Base-by-base conservation (phyloP, 2,113 vertebrate species). In the Mellivora capensis region DNA sequence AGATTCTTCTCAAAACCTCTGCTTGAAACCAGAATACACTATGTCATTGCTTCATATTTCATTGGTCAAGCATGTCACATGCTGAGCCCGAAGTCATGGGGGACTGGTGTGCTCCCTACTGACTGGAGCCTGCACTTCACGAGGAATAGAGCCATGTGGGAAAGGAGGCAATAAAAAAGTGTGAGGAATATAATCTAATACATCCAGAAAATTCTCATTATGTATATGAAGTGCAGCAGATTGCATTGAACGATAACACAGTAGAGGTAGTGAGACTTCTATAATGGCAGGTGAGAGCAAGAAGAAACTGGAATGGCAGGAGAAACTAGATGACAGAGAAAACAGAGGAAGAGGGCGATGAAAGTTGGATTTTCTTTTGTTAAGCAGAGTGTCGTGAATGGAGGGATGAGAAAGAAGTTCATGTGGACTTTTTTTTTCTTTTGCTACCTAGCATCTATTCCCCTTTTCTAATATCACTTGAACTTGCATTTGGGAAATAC, bases 51-150 rank as follows among this genome's bases (percentile, higher is more conserved):
- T 80, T 84, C 54, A 37, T 34, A 83, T n/a, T 11, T 54, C 29
- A 31, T 4, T 77, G 42, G 18, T 27, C 25, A 76, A 67, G 10
- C 47, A 67, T 8, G 29, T 44, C 52, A 82, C 23, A 14, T 2
- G 27, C 54, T 23, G 44, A 54, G 3, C 6, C n/a, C 4, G 31
- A 39, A 47, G 23, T 29, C n/a, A 67, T 12, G 25, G 37, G 39
- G 9, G 14, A 17, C 31, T 4, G 5, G 62, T 47, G 20, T 2
- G 13, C 5, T 13, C 0, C 42, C 4, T 10, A 34, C 27, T n/a
- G 2, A 14, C 1, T 0, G 9, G 42, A 17, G 13, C 69, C 10
- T 80, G 37, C 5, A 1, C 20, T 8, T n/a, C 39, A 34, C 2
- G 3, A 4, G 10, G 6, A 62, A 23, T 12, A 21, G 27, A 25